Conservation (phyloP, 2,797 vertebrate genomes). For the Sparidentex hasta region DNA sequence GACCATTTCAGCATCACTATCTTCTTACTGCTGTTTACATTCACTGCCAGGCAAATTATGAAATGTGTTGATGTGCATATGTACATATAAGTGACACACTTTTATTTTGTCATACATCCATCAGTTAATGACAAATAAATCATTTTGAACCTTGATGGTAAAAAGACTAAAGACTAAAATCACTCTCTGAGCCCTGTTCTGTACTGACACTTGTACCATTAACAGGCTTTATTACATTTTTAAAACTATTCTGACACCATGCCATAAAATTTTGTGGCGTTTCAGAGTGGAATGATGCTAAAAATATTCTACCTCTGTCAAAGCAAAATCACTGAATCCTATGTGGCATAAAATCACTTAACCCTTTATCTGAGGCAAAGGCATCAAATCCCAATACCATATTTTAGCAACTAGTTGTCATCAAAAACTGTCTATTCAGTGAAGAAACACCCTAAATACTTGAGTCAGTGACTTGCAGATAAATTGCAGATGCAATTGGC, state of each 20-base stretch:
- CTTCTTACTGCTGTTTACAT: too few relatives aligned
- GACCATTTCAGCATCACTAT: too few relatives aligned
- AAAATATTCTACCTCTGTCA: not conserved
- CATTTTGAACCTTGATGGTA: not conserved
- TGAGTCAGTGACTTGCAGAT: not conserved
- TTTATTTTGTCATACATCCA: too few relatives aligned
- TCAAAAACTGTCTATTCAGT: conserved; percentile 1
- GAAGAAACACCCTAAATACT: conserved; percentile 4
- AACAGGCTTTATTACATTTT: not conserved
- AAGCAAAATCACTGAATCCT: not conserved
- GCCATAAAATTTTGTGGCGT: not conserved
- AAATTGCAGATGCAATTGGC: conserved; percentile 16
- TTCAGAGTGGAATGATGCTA: not conserved
- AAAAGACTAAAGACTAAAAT: not conserved
- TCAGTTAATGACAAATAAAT: too few relatives aligned
- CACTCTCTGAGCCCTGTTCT: not conserved
- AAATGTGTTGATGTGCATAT: too few relatives aligned
- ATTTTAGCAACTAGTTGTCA: conserved; percentile 4
- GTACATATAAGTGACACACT: too few relatives aligned
- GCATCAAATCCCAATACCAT: not conserved
- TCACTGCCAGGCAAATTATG: too few relatives aligned
- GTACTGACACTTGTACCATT: not conserved
- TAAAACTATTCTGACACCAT: not conserved
- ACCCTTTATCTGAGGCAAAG: not conserved
- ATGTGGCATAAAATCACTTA: conserved; percentile 5